phyloP scores from a whole-genome alignment of 2,888 invertebrate genomes.

The Cephus sareptanus region DNA sequence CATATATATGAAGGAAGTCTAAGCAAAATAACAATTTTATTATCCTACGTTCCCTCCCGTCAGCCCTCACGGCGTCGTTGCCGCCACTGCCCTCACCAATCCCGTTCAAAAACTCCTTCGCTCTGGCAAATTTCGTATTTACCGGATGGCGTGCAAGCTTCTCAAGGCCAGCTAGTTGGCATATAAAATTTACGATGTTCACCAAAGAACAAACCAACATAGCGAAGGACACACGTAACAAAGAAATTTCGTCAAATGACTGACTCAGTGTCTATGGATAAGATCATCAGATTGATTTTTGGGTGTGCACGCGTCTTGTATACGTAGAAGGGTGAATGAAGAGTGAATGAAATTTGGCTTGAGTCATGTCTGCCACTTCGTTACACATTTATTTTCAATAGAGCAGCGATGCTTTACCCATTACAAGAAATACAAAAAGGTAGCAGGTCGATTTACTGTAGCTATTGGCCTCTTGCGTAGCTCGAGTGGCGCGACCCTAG shows the following conservation, averaged over 20 bases:
- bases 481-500: no score
- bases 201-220: not conserved
- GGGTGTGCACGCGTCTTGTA: not conserved
- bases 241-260: not conserved
- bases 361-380: not conserved
- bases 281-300: not conserved
- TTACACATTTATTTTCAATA: not conserved
- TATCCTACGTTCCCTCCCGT: not conserved
- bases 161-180: not conserved
- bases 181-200: not conserved
- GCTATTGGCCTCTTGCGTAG: no score
- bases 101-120: not conserved
- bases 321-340: not conserved
- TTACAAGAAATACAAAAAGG: not conserved
- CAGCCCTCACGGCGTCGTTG: no score
- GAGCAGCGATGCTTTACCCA: not conserved
- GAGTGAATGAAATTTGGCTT: not conserved
- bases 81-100: not conserved
- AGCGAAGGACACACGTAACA: not conserved
- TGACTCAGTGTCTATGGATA: not conserved
- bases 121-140: not conserved
- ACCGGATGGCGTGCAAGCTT: not conserved
- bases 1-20: not conserved
- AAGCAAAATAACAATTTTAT: not conserved
- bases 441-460: not conserved